Percentiles rank a stretch among this genome's conserved stretches.
Evolutionary conservation across 2,888 invertebrate genomes (phyloP).

Genomic region (Philonicus albiceps): DNA sequence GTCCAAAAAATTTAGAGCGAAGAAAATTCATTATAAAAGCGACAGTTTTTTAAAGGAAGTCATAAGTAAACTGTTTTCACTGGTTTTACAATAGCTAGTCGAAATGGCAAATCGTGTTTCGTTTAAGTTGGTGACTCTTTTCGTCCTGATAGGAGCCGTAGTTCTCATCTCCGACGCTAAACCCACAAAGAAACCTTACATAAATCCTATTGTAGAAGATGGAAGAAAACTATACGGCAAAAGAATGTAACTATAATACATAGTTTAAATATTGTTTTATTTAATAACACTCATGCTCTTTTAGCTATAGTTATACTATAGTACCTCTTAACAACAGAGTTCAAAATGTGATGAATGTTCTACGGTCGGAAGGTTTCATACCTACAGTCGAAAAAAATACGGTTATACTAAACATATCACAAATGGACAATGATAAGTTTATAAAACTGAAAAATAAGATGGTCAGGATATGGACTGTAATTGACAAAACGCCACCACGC

Average conservation of each 20-base stretch:
- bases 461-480: no score
- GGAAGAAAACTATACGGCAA: rapidly evolving
- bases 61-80: not conserved
- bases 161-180: not conserved
- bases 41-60: not conserved
- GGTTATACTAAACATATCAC: no score
- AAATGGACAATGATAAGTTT: no score
- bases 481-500: no score
- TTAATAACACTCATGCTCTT: not conserved
- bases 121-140: not conserved
- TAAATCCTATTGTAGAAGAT: not conserved
- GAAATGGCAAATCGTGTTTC: not conserved
- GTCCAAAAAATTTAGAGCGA: not conserved
- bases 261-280: not conserved
- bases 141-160: not conserved
- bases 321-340: no score
- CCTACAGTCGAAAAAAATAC: no score
- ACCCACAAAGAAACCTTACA: not conserved
- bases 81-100: not conserved
- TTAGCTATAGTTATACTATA: not conserved
- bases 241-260: not conserved
- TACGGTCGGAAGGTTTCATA: no score
- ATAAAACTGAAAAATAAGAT: no score
- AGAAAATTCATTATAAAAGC: not conserved
- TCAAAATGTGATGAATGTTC: no score